Base-by-base conservation (phyloP, 1,140 invertebrate species). In the Trichomalopsis sarcophagae region DNA sequence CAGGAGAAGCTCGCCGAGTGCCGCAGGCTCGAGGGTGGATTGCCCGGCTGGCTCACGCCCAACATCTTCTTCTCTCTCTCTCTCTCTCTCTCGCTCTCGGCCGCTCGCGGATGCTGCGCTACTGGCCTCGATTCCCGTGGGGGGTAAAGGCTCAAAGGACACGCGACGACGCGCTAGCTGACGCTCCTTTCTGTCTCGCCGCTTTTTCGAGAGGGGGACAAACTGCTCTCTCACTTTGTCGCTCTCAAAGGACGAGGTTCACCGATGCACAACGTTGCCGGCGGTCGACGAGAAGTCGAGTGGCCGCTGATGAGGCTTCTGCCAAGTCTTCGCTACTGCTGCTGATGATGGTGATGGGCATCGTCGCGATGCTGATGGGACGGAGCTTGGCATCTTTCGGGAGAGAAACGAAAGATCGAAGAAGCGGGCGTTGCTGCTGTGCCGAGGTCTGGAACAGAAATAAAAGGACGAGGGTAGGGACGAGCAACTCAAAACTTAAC, bases 1-100 rank as follows among this genome's bases (percentile, higher is more conserved):
- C 94, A 94, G 47, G 93, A 94, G 89, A 94, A 94, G 82, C 93
- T 94, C 55, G 93, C 94, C 86, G 94, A 94, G 88, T 94, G 94
- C 84, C 94, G 88, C 80, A 94, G 89, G 86, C 92, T 93, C 87
- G 93, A 93, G 69, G 92, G 92, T 84, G 92, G 91, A 87, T 92
- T 93, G 82, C 88, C 90, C 68, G 92, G 92, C 84, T 92, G 91
- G 91, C 92, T 93, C 87, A 93, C 92, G 76, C 92, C 92, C 89
- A 93, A 89, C 92, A 93, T 93, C 87, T 89, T 88, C 27, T 40
- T 71, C 68, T 71, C 21, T 23, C 68, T 71, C 23, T 27, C 27
- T 27, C 27, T 27, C 27, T 1, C 27, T 71, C 69, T 71, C n/a
- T 27, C 69, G n/a, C 27, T 30, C 11, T 30, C 69, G n/a, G 62